Evolutionary conservation across 2,888 invertebrate species (phyloP).

Genomic region (Mythimna impura): DNA sequence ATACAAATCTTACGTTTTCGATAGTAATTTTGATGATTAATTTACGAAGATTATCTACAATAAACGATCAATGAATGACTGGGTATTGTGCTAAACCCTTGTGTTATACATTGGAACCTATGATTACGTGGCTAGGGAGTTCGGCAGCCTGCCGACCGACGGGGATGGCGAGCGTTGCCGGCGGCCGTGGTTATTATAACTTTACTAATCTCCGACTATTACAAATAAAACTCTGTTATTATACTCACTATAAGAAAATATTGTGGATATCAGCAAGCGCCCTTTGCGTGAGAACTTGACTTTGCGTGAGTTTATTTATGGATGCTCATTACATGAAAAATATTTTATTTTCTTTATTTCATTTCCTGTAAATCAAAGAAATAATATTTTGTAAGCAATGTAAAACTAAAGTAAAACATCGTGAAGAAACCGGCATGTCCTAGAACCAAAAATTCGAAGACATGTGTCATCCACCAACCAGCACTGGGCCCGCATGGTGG

Average conservation of each 20-base stretch:
- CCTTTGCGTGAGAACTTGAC: constrained; percentile 40
- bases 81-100: constrained; percentile 34
- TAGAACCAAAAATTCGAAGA: too few relatives aligned
- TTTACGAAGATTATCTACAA: constrained; percentile 5
- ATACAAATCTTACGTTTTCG: background rate
- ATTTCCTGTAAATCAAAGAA: too few relatives aligned
- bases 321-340: background rate
- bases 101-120: constrained; percentile 49
- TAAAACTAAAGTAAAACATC: background rate
- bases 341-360: background rate
- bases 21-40: background rate
- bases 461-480: too few relatives aligned
- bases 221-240: constrained; percentile 45
- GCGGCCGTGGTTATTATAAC: constrained; percentile 69
- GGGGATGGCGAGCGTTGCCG: constrained; percentile 61
- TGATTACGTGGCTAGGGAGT: constrained; percentile 77
- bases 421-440: too few relatives aligned
- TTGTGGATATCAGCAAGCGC: constrained; percentile 4
- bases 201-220: constrained; percentile 64
- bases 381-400: background rate
- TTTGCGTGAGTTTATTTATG: background rate
- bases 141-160: constrained; percentile 62
- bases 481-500: too few relatives aligned
- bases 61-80: constrained; percentile 28
- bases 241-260: constrained; percentile 31